These are phyloP conservation scores for Pelagia noctiluca DNA, from an alignment of 30 jellyfish, hydroid and myxozoan genomes.

Conservation along the genomic window DNA sequence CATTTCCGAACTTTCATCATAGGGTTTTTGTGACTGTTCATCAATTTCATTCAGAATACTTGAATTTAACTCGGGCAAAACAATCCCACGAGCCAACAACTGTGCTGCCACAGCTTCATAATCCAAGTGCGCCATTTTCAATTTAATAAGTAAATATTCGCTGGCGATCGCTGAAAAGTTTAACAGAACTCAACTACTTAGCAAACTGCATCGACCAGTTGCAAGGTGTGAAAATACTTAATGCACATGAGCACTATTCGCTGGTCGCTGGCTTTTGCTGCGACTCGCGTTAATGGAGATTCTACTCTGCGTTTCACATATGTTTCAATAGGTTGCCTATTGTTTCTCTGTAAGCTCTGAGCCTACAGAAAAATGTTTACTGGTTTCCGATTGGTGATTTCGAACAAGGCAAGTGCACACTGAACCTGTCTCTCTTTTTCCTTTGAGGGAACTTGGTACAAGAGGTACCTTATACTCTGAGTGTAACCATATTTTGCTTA, in stretches of 20 bases:
- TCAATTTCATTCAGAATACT: slow-evolving; percentile 15
- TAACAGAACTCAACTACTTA: slow-evolving; percentile 43
- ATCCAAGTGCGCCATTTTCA: slow-evolving; percentile 55
- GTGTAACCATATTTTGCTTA: too few relatives aligned
- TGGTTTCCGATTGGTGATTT: too few relatives aligned
- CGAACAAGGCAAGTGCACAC: too few relatives aligned
- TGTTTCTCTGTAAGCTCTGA: too few relatives aligned
- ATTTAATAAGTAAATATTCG: slow-evolving; percentile 28
- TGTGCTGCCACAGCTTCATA: slow-evolving; percentile 9
- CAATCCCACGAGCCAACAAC: slow-evolving; percentile 53
- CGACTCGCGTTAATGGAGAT: slow-evolving; percentile 66
- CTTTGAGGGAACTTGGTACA: too few relatives aligned
- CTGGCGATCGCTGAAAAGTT: slow-evolving; percentile 71
- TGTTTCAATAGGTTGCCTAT: too few relatives aligned
- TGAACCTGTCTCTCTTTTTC: too few relatives aligned
- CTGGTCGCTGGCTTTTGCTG: slow-evolving; percentile 64
- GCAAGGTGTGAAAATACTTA: not conserved
- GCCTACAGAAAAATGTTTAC: too few relatives aligned
- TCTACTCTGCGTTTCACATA: too few relatives aligned
- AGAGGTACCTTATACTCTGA: too few relatives aligned
- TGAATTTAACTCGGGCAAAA: slow-evolving; percentile 19
- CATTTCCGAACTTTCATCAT: not conserved
- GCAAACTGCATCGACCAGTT: slow-evolving; percentile 49
- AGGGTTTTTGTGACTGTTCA: slow-evolving; percentile 4
- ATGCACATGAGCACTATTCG: slow-evolving; percentile 56